Evolutionary conservation across 2,797 vertebrate genomes (phyloP).

Genomic region (Trachops cirrhosus): DNA sequence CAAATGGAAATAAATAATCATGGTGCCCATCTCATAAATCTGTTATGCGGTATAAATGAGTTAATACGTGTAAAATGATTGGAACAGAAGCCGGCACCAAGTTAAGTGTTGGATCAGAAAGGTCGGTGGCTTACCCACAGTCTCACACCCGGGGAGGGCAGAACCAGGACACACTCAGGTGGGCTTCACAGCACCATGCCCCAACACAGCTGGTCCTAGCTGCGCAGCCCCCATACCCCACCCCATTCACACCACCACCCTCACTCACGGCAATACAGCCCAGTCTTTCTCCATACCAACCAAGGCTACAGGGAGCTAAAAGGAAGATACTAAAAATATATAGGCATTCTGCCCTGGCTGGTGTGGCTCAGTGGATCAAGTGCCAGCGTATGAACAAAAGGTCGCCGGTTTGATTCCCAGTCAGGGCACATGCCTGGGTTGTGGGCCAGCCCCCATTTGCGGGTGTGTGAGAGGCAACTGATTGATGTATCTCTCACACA

Average conservation of each 20-base stretch:
- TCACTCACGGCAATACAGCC: background rate
- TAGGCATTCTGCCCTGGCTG: background rate
- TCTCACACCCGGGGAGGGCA: background rate
- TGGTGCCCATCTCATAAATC: background rate
- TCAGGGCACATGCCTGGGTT: background rate
- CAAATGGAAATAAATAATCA: background rate
- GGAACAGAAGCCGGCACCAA: background rate
- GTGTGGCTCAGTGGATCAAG: background rate
- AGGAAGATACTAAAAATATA: background rate
- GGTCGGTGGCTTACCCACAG: background rate
- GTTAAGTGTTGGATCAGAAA: background rate
- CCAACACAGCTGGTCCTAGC: background rate
- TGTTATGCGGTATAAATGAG: background rate
- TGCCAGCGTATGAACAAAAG: background rate
- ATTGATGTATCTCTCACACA: background rate
- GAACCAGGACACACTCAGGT: background rate
- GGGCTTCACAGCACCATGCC: background rate
- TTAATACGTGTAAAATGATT: background rate
- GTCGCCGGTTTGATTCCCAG: background rate
- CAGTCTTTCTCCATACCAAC: background rate
- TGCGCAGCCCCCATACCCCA: accelerated
- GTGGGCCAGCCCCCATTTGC: background rate
- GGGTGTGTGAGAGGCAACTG: background rate
- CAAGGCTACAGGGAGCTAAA: background rate
- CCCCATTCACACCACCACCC: background rate